Conservation (phyloP, 1,140 invertebrate genomes). For the Aphis craccivora region DNA sequence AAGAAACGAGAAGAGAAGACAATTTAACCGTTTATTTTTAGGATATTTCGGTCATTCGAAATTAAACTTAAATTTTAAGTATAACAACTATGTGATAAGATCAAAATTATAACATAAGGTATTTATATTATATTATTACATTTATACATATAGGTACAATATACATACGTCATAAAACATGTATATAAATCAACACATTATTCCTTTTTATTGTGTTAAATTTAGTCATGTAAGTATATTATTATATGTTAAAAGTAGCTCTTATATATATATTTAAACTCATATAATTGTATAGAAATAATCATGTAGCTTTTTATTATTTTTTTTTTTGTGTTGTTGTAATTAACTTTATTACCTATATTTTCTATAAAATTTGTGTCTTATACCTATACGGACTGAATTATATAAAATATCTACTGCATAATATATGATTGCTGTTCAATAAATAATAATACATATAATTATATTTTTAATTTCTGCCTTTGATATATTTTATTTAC, state of each 20-base stretch:
- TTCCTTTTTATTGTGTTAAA: not conserved
- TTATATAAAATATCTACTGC: slow-evolving; percentile 29
- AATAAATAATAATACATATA: not conserved
- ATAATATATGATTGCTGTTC: not conserved
- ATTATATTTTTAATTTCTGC: not conserved
- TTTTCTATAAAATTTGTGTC: not conserved
- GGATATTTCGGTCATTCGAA: not conserved
- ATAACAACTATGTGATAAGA: slow-evolving; percentile 11
- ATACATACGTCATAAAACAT: not conserved
- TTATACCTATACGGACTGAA: slow-evolving; percentile 8
- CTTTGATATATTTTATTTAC: not conserved
- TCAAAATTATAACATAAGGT: slow-evolving; percentile 44
- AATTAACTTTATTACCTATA: not conserved
- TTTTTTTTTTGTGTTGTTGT: not conserved
- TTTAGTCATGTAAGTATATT: slow-evolving; percentile 1
- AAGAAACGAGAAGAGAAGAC: slow-evolving; percentile 48
- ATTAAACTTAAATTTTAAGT: slow-evolving; percentile 1
- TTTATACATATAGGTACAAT: not conserved
- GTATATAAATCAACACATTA: slow-evolving; percentile 1
- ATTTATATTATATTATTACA: slow-evolving; percentile 25
- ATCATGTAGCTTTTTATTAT: not conserved
- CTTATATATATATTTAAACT: not conserved
- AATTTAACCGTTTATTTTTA: slow-evolving; percentile 48
- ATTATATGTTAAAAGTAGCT: not conserved
- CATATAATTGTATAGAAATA: not conserved